Base-by-base conservation (phyloP, 1,140 invertebrate species). In the Lanistes nyassanus region DNA sequence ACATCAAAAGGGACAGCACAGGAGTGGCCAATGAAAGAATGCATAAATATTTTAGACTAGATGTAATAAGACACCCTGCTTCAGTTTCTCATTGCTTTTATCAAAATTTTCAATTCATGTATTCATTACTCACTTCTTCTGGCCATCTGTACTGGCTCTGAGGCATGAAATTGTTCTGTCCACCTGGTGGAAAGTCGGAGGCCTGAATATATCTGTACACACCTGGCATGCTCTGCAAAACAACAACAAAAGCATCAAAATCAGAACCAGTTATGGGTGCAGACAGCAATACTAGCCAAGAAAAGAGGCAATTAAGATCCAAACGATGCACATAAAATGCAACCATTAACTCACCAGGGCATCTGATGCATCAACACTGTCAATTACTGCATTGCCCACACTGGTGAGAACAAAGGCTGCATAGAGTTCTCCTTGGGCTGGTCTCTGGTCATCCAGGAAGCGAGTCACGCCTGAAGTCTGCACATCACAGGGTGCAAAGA, bases 361-460 rank as follows among this genome's bases (percentile, higher is more conserved):
- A 23, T 51, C 68, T 23, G 82, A 74, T 34, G 82, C 39, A 70
- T 86, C 83, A 31, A 86, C 77, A 16, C 62, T 71, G 2, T 79
- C 60, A 42, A 86, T 76, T 6, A 76, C 58, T 11, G 81, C 90
- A 79, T 86, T 88, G 31, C 82, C 90, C 26, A 87, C 82, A n/a
- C 80, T 83, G n/a, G 84, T 86, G 42, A 88, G 64, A 53, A 91
- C 87, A 81, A 89, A 89, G 5, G 87, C 86, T n/a, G 84, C 91
- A 78, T 85, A 81, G 26, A 91, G 80, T 76, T 91, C 87, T 6
- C 83, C 85, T 13, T 81, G 80, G 3, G 77, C 34, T 1, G 80
- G 58, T 26, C 85, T 80, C 29, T 89, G 84, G 79, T 91, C 91
- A 81, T 88, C 86, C 11, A 89, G 76, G 78, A 87, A 91, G 74